These are phyloP conservation scores for Trogon melanurus DNA, from an alignment of 2,113 vertebrate species.

Conservation along the genomic window DNA sequence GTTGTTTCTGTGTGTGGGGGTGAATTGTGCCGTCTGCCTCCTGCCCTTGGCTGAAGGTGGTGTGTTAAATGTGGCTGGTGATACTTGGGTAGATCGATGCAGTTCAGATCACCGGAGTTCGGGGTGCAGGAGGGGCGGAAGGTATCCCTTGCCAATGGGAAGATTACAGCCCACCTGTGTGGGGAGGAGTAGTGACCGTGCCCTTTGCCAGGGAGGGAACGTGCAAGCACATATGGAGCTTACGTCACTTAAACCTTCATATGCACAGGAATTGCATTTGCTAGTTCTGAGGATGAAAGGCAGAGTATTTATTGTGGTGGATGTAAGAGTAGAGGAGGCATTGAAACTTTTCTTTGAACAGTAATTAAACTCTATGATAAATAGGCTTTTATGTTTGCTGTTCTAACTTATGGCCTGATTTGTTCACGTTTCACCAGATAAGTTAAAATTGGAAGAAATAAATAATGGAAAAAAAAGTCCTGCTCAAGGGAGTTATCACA, in stretches of 20 bases:
- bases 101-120: not conserved
- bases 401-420: not conserved
- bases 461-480: not conserved
- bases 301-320: not conserved
- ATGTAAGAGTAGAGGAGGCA: not conserved
- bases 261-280: not conserved
- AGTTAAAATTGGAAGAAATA: not conserved
- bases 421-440: not conserved
- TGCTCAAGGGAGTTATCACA: not conserved
- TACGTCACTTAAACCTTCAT: not conserved
- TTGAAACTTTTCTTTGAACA: not conserved
- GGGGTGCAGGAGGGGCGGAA: not conserved
- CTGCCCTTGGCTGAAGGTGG: not conserved
- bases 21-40: not conserved
- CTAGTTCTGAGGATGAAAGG: not conserved
- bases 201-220: not conserved
- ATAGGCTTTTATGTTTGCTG: not conserved
- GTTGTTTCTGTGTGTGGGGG: not conserved
- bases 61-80: not conserved
- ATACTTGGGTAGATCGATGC: not conserved
- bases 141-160: not conserved
- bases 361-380: not conserved
- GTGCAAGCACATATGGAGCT: not conserved
- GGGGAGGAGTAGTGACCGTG: not conserved
- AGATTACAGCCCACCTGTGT: not conserved